A percentile compares a stretch with the other conserved stretches of the same genome.
phyloP scores from a whole-genome alignment of 1,140 invertebrate species.

The Leptopilina clavipes region DNA sequence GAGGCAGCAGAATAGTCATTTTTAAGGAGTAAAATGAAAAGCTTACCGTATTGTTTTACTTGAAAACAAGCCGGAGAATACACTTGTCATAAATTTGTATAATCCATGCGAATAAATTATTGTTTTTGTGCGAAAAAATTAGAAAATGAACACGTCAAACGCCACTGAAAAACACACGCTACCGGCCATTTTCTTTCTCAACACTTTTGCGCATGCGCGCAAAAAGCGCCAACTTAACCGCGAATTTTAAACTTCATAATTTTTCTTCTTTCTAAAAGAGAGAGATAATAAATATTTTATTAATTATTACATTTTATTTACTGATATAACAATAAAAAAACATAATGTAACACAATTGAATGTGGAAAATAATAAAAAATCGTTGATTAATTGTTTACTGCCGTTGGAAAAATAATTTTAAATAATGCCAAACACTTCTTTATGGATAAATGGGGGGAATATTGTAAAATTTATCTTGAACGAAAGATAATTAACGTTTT shows the following conservation, averaged over 20 bases:
- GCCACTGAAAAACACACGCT: constrained; percentile 48
- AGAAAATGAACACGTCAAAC: constrained; percentile 27
- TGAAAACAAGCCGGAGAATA: constrained; percentile 12
- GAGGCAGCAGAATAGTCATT: not conserved
- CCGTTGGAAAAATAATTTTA: too few species aligned
- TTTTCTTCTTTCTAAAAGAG: not conserved
- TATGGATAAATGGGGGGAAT: too few species aligned
- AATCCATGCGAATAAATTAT: constrained; percentile 34
- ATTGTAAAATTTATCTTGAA: too few species aligned
- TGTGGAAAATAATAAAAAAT: too few species aligned
- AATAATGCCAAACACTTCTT: too few species aligned
- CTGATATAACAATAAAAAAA: not conserved
- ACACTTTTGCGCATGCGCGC: not conserved
- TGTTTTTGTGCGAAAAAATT: constrained; percentile 20
- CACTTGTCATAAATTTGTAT: constrained; percentile 20
- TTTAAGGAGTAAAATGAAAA: not conserved
- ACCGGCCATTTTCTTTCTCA: constrained; percentile 61
- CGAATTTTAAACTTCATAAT: constrained; percentile 6
- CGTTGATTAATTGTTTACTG: too few species aligned
- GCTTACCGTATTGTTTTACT: constrained; percentile 44
- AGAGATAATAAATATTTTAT: not conserved
- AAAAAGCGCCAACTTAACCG: not conserved
- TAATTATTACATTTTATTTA: not conserved
- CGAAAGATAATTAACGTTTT: too few species aligned
- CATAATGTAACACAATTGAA: too few species aligned